Conservation (phyloP, 2,113 vertebrate species). For the Mus pahari region DNA sequence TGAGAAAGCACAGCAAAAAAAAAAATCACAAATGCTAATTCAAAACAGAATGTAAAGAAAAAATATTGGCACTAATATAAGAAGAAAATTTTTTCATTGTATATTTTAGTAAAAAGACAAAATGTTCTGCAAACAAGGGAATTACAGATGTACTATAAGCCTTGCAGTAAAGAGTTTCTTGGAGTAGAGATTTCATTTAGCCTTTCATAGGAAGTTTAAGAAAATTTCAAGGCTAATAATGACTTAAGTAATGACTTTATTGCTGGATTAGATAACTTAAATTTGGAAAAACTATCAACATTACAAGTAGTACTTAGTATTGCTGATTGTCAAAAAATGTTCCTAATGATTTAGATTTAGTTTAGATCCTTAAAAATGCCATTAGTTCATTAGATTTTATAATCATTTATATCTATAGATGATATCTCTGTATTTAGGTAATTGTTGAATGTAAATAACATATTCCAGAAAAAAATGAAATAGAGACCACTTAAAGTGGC, state of each 20-base stretch:
- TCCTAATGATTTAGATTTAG: background rate
- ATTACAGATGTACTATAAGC: background rate
- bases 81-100: background rate
- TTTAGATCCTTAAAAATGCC: background rate
- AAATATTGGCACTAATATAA: background rate
- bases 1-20: background rate
- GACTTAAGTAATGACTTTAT: background rate
- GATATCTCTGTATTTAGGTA: background rate
- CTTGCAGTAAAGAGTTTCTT: background rate
- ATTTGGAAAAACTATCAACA: background rate
- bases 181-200: background rate
- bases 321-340: background rate
- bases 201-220: background rate
- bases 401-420: background rate
- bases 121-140: conserved; percentile 12
- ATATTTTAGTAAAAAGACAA: background rate
- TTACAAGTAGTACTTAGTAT: background rate
- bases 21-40: background rate
- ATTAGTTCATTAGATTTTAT: background rate
- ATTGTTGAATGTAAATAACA: background rate
- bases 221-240: background rate
- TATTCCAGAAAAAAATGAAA: background rate
- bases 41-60: background rate
- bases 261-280: background rate
- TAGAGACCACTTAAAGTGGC: background rate